These are phyloP conservation scores for Diploptera punctata DNA, from an alignment of 2,888 invertebrate genomes.

Conservation along the genomic window DNA sequence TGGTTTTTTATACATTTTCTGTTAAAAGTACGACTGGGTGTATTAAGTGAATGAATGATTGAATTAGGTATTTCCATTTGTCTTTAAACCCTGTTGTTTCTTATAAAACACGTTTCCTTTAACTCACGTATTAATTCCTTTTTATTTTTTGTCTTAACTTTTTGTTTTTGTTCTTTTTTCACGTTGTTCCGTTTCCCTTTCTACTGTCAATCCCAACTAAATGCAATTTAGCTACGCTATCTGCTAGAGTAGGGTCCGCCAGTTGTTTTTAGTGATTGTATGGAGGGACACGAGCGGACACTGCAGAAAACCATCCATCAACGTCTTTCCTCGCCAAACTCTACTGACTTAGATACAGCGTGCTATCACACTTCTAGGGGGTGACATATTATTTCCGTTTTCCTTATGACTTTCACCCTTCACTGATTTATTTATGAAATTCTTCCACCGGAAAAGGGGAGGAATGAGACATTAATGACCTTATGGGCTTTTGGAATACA, in stretches of 20 bases:
- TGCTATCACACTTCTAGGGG: neutral
- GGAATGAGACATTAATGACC: neutral
- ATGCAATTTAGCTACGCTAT: conserved; percentile 17
- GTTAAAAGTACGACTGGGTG: no score
- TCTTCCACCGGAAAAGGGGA: neutral
- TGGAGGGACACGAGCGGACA: conserved; percentile 16
- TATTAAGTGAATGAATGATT: no score
- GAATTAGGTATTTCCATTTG: no score
- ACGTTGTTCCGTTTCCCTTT: neutral
- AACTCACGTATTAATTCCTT: no score
- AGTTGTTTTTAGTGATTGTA: conserved; percentile 19
- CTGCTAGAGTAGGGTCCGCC: neutral
- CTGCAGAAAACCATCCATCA: conserved; percentile 24
- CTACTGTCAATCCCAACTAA: conserved; percentile 20
- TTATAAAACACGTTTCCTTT: no score
- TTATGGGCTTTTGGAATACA: neutral
- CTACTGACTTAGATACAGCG: neutral
- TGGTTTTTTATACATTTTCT: no score
- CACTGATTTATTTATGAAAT: conserved; percentile 7
- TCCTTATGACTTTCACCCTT: neutral
- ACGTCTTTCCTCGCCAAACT: conserved; percentile 5
- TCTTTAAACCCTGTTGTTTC: no score
- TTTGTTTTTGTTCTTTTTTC: neutral
- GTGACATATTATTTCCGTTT: conserved; percentile 27
- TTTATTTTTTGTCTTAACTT: neutral